These are phyloP conservation scores for Tetramorium simillimum DNA, from an alignment of 1,140 invertebrate genomes.

Conservation along the genomic window DNA sequence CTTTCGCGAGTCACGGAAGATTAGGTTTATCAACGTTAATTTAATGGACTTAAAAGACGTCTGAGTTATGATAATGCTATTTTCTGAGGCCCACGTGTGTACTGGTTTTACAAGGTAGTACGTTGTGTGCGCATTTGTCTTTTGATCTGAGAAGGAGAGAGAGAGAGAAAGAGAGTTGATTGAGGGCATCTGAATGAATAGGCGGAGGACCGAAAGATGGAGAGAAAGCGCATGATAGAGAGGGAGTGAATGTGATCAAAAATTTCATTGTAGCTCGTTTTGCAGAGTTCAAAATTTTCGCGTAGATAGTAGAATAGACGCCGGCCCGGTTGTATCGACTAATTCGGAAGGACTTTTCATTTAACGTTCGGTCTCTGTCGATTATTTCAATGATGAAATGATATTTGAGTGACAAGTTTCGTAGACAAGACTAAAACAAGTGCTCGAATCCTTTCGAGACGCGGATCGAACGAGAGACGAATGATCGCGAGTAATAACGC, in stretches of 20 bases:
- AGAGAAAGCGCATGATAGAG: neutral
- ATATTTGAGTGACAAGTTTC: neutral
- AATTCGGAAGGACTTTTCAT: constrained; percentile 57
- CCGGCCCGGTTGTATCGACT: constrained; percentile 62
- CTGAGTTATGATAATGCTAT: neutral
- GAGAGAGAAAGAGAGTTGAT: neutral
- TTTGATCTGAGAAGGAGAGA: constrained; percentile 30
- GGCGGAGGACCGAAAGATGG: constrained; percentile 38
- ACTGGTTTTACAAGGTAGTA: constrained; percentile 76
- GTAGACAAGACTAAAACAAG: neutral
- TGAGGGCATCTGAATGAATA: constrained; percentile 65
- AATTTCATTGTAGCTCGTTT: constrained; percentile 69
- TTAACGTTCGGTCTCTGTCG: constrained; percentile 38
- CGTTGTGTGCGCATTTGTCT: constrained; percentile 70
- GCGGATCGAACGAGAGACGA: constrained; percentile 24
- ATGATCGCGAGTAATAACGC: neutral
- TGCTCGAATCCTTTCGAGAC: neutral
- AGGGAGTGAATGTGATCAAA: constrained; percentile 41
- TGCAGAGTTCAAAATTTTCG: constrained; percentile 67
- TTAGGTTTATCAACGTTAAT: neutral
- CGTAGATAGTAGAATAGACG: constrained; percentile 70
- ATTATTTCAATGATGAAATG: neutral
- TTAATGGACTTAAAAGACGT: neutral
- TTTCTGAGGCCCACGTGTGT: constrained; percentile 64
- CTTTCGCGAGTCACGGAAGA: neutral